These are phyloP conservation scores for Graphium colonna DNA, from an alignment of 2,888 invertebrate species.

Conservation along the genomic window DNA sequence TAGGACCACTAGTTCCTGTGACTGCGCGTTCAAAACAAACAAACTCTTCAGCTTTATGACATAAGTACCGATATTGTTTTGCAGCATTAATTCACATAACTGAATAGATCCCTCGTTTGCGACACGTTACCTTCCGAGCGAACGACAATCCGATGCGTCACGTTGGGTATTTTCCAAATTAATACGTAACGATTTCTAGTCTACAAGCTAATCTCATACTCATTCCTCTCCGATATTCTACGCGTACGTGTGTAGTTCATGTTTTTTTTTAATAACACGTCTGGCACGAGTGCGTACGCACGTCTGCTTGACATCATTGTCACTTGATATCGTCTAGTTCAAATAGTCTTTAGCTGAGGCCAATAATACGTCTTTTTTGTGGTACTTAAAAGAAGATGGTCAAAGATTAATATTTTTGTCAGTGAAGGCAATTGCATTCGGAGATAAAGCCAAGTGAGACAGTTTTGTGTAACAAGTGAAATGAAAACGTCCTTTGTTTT, in stretches of 20 bases:
- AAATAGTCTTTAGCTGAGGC: neutral
- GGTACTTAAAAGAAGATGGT: too few relatives aligned
- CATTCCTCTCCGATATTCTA: neutral
- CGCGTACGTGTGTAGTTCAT: neutral
- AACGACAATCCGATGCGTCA: constrained; percentile 6
- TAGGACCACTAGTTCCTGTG: too few relatives aligned
- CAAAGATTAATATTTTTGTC: too few relatives aligned
- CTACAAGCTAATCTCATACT: neutral
- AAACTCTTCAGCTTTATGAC: too few relatives aligned
- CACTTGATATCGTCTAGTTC: neutral
- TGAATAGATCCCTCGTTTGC: too few relatives aligned
- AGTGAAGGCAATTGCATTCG: too few relatives aligned
- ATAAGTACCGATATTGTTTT: too few relatives aligned
- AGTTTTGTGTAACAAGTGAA: neutral
- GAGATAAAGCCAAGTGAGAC: too few relatives aligned
- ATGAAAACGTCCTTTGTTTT: neutral
- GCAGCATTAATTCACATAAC: too few relatives aligned
- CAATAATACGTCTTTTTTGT: neutral
- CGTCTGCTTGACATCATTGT: neutral
- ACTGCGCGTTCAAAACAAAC: too few relatives aligned
- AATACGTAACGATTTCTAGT: neutral
- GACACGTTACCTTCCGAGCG: too few relatives aligned
- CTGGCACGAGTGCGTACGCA: neutral
- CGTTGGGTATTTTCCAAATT: constrained; percentile 20
- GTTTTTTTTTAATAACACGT: neutral